Base-by-base conservation (phyloP, 2,797 vertebrate genomes). In the Serranus cabrilla region DNA sequence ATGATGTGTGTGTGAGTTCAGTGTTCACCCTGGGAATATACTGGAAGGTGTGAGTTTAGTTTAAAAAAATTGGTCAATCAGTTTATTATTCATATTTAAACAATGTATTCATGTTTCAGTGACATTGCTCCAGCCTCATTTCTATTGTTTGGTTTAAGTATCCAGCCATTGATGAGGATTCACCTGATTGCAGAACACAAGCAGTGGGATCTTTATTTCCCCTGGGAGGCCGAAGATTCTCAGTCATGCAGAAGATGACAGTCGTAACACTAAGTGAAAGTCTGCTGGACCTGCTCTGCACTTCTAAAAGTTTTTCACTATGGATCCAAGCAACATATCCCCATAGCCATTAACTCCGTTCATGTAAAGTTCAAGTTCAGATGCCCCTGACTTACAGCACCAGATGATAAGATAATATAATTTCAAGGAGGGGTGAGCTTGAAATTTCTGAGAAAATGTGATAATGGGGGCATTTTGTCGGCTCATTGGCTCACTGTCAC, bases 371-470 rank as follows among this genome's bases (percentile, higher is more conserved):
- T 67, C 12, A 25, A 27, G 21, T 55, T 21, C 71, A 59, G n/a
- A 0, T 74, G 31, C 31, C 7, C 34, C 34, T 34, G 45, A 34
- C 18, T 62, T 20, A 9, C n/a, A 34, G 43, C 47, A 13, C 37
- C 16, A 39, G 11, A 54, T 54, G 7, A 43, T 16, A 62, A 58
- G 39, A 58, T 50, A 37, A 39, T 52, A 20, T 12, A n/a, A 50
- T 59, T 59, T 64, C 5, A 43, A 50, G 21, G 56, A 37, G 25
- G 42, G 10, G 23, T 50, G 43, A 56, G 20, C 7, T 21, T 54
- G 54, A 74, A 65, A 54, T 54, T 43, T 47, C 11, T 14, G 16
- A 34, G 31, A 75, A 63, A 50, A 58, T 52, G 23, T 39, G 49
- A 67, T 40, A 62, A 54, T 62, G 42, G 45, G 37, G 14, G 7